These are phyloP conservation scores for Parasteatoda lunata DNA, from an alignment of 2,888 invertebrate genomes.

Conservation along the genomic window DNA sequence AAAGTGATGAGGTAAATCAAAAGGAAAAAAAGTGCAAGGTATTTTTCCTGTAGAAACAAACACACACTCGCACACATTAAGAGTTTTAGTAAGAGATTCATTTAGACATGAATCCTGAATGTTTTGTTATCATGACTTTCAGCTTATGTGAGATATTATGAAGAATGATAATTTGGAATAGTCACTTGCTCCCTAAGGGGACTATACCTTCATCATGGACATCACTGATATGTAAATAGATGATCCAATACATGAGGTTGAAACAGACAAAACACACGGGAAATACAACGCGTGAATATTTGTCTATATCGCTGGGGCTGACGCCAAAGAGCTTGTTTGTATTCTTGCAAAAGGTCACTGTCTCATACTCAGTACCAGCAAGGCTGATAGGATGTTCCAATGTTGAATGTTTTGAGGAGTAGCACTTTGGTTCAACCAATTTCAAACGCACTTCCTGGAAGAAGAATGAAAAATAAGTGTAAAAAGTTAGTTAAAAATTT, in stretches of 20 bases:
- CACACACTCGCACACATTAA: slow-evolving; percentile 58
- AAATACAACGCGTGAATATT: slow-evolving; percentile 98
- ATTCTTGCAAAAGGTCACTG: slow-evolving; percentile 79
- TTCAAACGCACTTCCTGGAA: slow-evolving; percentile 66
- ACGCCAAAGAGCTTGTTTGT: slow-evolving; percentile 92
- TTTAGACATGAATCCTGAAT: background rate
- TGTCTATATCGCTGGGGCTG: slow-evolving; percentile 98
- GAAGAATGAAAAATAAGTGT: background rate
- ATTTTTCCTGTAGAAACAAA: slow-evolving; percentile 49
- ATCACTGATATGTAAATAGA: slow-evolving; percentile 95
- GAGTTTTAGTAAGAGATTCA: slow-evolving; percentile 11
- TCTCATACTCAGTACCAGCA: slow-evolving; percentile 48
- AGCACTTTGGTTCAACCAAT: slow-evolving; percentile 68
- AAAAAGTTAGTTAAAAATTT: too few relatives aligned
- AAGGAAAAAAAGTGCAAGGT: slow-evolving; percentile 59
- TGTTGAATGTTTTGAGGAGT: slow-evolving; percentile 64
- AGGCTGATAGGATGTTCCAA: slow-evolving; percentile 56
- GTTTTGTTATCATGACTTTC: background rate
- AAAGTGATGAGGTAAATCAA: slow-evolving; percentile 62
- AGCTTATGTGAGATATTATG: background rate
- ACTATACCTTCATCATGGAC: slow-evolving; percentile 63
- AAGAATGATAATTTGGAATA: background rate
- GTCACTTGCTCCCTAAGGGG: slow-evolving; percentile 63
- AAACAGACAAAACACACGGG: slow-evolving; percentile 99
- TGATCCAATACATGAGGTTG: slow-evolving; percentile 99